phyloP scores from a whole-genome alignment of 2,888 invertebrate genomes.

The Torymus auratus region DNA sequence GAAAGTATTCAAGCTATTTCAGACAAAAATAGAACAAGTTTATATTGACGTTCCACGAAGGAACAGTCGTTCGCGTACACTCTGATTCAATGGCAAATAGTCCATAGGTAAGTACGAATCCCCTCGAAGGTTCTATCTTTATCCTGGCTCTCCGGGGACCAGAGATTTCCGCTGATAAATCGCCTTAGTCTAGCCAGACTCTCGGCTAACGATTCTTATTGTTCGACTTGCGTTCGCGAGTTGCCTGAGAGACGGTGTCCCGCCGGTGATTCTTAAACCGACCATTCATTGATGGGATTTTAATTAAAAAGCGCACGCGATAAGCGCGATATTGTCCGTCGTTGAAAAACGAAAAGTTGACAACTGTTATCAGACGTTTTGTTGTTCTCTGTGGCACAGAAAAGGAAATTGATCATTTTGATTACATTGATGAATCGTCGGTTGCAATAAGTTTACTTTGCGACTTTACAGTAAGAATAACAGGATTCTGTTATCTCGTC shows the following conservation, averaged over 20 bases:
- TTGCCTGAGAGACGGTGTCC: background rate
- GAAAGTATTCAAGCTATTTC: too few species aligned
- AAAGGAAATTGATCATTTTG: too few species aligned
- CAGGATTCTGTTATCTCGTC: too few species aligned
- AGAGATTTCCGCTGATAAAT: conserved; percentile 27
- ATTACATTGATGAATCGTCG: too few species aligned
- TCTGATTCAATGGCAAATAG: background rate
- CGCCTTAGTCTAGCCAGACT: conserved; percentile 10
- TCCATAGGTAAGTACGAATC: conserved; percentile 11
- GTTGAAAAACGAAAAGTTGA: too few species aligned
- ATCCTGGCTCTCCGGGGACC: background rate
- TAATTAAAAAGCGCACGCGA: background rate
- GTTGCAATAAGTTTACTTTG: too few species aligned
- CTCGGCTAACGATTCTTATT: background rate
- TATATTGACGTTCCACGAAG: too few species aligned
- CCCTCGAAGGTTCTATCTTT: conserved; percentile 1
- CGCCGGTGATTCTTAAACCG: background rate
- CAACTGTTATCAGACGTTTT: too few species aligned
- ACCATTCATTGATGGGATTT: conserved; percentile 2
- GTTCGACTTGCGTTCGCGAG: background rate
- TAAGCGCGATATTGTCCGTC: background rate
- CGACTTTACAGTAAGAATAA: too few species aligned
- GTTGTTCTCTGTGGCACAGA: too few species aligned
- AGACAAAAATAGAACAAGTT: background rate
- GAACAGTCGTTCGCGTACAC: background rate